These are phyloP conservation scores for Sinocyclocheilus grahami DNA, from an alignment of 2,113 vertebrate genomes.

Conservation along the genomic window DNA sequence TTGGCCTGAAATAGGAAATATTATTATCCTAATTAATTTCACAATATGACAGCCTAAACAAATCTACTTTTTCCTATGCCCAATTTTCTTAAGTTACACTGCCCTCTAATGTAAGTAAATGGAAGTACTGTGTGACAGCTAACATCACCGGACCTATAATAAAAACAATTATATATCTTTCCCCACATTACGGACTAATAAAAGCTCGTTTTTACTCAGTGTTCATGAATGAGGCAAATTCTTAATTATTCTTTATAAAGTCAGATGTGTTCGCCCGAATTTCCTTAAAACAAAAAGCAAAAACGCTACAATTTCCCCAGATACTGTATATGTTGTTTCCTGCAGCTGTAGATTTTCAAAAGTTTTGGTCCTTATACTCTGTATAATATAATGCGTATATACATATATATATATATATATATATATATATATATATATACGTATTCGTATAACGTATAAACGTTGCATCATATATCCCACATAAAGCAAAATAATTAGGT, in stretches of 20 bases:
- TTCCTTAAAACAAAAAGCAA: not conserved
- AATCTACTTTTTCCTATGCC: not conserved
- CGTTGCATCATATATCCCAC: not conserved
- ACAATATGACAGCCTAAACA: not conserved
- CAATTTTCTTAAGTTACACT: constrained; percentile 2
- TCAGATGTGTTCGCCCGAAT: not conserved
- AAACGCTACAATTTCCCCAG: not conserved
- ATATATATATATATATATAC: too few relatives aligned
- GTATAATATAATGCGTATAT: not conserved
- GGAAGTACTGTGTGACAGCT: not conserved
- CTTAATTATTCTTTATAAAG: not conserved
- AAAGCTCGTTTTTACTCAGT: not conserved
- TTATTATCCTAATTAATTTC: constrained; percentile 1
- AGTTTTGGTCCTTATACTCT: not conserved
- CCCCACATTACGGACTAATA: not conserved
- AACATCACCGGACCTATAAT: not conserved
- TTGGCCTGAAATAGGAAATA: not conserved
- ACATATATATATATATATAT: too few relatives aligned
- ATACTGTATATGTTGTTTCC: not conserved
- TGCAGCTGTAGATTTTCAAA: not conserved
- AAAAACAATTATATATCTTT: not conserved
- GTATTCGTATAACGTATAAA: not conserved
- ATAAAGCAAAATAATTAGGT: not conserved
- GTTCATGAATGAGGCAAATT: not conserved
- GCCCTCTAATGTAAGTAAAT: constrained; percentile 15